Evolutionary conservation across 2,113 vertebrate species (phyloP).

Genomic region (Lipotes vexillifer): DNA sequence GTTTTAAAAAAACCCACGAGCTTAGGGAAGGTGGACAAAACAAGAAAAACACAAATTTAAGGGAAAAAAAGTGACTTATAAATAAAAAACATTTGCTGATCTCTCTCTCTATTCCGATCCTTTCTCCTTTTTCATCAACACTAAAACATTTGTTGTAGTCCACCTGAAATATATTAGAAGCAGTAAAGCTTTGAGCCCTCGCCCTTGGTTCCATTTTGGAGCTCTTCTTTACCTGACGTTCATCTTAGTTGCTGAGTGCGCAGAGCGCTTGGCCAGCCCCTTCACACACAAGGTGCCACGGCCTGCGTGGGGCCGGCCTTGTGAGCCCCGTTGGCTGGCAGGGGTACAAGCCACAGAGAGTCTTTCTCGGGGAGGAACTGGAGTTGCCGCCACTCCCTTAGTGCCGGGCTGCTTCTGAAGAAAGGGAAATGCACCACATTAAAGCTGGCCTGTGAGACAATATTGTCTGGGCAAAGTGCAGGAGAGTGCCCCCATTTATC

Average conservation of each 20-base stretch:
- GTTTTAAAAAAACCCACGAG: not conserved
- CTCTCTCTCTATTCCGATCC: not conserved
- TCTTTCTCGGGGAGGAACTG: constrained; percentile 68
- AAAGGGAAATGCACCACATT: not conserved
- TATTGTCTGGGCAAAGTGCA: not conserved
- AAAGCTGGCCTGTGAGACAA: not conserved
- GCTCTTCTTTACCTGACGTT: constrained; percentile 87
- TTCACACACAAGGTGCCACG: constrained; percentile 71
- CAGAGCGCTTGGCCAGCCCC: constrained; percentile 77
- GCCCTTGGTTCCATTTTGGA: not conserved
- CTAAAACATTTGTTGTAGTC: not conserved
- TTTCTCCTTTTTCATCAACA: not conserved
- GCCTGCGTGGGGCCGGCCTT: constrained; percentile 53
- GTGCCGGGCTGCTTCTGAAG: constrained; percentile 9
- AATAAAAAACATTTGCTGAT: not conserved
- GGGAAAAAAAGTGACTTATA: not conserved
- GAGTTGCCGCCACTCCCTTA: constrained; percentile 80
- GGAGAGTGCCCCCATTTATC: not conserved
- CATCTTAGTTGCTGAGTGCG: constrained; percentile 87
- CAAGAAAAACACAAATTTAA: constrained; percentile 10
- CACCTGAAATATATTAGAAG: not conserved
- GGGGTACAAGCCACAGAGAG: constrained; percentile 62
- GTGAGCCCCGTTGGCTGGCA: constrained; percentile 57
- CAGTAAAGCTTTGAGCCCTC: not conserved
- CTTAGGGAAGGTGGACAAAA: not conserved